Percentiles rank a stretch among this genome's conserved stretches.
Conservation (phyloP, 2,888 invertebrate species). For the Neoscelio sp. region DNA sequence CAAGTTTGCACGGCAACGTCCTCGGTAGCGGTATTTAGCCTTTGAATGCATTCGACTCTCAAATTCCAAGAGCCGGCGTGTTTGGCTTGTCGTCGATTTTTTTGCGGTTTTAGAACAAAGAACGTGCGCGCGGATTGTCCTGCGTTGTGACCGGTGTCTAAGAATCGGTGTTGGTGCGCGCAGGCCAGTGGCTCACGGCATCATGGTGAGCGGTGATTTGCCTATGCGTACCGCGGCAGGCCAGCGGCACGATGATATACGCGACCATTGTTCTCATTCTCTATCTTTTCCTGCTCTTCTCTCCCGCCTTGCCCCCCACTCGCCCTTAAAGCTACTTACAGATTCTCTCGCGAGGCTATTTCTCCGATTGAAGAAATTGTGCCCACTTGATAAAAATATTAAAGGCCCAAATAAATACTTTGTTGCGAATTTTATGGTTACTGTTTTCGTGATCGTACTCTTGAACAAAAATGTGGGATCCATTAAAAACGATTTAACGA, state of each 20-base stretch:
- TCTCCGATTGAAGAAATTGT: conserved; percentile 56
- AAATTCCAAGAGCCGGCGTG: conserved; percentile 76
- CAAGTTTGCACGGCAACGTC: conserved; percentile 4
- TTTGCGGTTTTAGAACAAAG: conserved; percentile 79
- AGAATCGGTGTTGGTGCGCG: conserved; percentile 59
- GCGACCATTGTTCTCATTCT: conserved; percentile 80
- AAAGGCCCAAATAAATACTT: conserved; percentile 20
- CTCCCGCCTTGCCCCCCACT: conserved; percentile 49
- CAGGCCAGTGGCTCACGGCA: conserved; percentile 39
- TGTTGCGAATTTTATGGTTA: neutral
- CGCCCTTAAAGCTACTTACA: conserved; percentile 33
- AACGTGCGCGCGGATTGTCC: conserved; percentile 57
- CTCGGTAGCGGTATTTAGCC: conserved; percentile 44
- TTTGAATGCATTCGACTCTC: conserved; percentile 75
- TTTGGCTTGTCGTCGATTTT: conserved; percentile 76
- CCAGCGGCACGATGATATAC: conserved; percentile 82
- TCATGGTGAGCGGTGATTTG: conserved; percentile 77
- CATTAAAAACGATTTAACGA: conserved; percentile 43
- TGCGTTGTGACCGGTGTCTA: conserved; percentile 37
- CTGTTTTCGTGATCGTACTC: conserved; percentile 7
- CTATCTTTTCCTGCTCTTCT: conserved; percentile 69
- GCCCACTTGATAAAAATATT: conserved; percentile 39
- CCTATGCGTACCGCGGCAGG: conserved; percentile 81
- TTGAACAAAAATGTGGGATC: conserved; percentile 11
- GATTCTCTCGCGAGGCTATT: conserved; percentile 37